Evolutionary conservation across 1,140 invertebrate genomes (phyloP), one percentile per base, ranked within the genome.

Genomic region (Nephotettix cincticeps): DNA sequence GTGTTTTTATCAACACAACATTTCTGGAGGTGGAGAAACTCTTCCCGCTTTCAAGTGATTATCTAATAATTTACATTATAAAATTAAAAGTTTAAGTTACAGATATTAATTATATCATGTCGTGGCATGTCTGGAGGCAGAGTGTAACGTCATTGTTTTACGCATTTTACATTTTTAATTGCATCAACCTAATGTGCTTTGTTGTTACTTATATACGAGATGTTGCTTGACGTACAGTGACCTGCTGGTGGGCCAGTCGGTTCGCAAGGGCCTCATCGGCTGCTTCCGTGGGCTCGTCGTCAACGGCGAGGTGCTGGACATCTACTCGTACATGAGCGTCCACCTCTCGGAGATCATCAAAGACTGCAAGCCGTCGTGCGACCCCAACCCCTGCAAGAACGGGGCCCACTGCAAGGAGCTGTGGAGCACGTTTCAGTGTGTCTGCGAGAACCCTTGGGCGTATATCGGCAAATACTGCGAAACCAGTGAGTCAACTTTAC

Each of bases 291-390:
- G 95, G 23, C 81, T 97, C 36, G 92, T 95, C 0, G 94, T 97
- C 17, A 97, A 97, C 78, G 92, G 93, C 21, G 91, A 94, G 83
- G 92, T 95, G 70, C 79, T 96, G 28, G 93, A 97, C 78, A 93
- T 98, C 72, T 93, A 95, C 79, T 92, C 91, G 76, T 95, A 96
- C 81, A 95, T 95, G 92, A 94, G 92, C n/a, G 91, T 95, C 65
- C 92, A 94, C 81, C 82, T 93, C 43, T 93, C 91, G 43, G 92
- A 94, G 82, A 95, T 97, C 68, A 93, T 94, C 43, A 93, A 92
- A 80, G 93, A 95, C 78, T 98, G 95, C 78, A 94, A 93, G 78
- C 94, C 95, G 2, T 95, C 93, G 0, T 98, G 95, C 82, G 93
- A 94, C 74, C 93, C 94, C 0, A 95, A 96, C 79, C 95, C 95